Conservation (phyloP, 2,888 invertebrate genomes). For the Lucinisca nassula region DNA sequence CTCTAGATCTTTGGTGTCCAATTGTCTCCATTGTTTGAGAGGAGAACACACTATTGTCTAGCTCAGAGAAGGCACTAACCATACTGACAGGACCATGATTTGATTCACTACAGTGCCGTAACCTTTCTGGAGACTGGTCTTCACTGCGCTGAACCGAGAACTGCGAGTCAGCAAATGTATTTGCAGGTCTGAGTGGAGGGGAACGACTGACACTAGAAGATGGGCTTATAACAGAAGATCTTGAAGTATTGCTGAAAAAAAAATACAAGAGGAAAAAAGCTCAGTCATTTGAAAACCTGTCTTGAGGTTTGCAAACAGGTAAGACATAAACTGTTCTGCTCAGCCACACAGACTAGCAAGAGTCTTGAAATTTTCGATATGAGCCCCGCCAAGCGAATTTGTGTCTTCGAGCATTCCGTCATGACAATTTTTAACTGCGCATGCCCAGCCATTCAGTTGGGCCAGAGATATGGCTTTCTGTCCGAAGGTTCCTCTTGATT, state of each 20-base stretch:
- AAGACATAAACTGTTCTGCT: not conserved
- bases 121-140: slow-evolving; percentile 33
- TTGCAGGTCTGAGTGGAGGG: not conserved
- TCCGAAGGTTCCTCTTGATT: too few relatives aligned
- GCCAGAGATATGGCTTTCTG: too few relatives aligned
- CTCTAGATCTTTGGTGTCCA: not conserved
- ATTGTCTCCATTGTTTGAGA: not conserved
- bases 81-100: slow-evolving; percentile 20
- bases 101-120: slow-evolving; percentile 39
- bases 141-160: not conserved
- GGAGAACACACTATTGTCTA: slow-evolving; percentile 26
- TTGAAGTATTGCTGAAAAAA: not conserved
- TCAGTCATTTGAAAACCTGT: not conserved
- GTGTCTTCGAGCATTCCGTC: too few relatives aligned
- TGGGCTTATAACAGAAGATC: not conserved
- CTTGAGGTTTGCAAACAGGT: not conserved
- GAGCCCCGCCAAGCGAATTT: too few relatives aligned
- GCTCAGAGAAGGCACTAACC: slow-evolving; percentile 6
- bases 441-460: too few relatives aligned
- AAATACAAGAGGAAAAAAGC: not conserved
- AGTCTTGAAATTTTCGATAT: too few relatives aligned
- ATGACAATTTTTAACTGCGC: too few relatives aligned
- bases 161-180: not conserved
- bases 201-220: not conserved
- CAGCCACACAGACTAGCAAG: too few relatives aligned